Conservation (phyloP, 2,888 invertebrate genomes). For the Rhagonycha fulva region DNA sequence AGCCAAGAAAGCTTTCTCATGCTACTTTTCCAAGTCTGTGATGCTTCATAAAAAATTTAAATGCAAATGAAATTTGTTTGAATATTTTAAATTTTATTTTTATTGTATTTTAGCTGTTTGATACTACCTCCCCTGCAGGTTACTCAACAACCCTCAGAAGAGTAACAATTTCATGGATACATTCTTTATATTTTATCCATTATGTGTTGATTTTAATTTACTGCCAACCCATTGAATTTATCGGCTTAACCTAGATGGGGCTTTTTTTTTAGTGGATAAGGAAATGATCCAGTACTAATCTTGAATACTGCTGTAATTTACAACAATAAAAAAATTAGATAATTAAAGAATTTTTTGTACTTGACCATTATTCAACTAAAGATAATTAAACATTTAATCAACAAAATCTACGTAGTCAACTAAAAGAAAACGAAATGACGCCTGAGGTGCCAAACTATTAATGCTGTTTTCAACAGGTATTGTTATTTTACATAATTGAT, state of each 20-base stretch:
- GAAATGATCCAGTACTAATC: too few relatives aligned
- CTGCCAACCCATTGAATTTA: too few relatives aligned
- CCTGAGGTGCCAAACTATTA: neutral
- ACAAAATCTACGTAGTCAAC: neutral
- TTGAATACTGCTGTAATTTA: too few relatives aligned
- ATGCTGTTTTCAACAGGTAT: neutral
- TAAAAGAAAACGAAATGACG: neutral
- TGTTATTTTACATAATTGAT: neutral
- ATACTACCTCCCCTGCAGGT: neutral
- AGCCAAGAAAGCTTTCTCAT: too few relatives aligned
- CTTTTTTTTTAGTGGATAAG: neutral
- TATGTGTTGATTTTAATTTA: too few relatives aligned
- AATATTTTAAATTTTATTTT: neutral
- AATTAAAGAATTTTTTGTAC: neutral
- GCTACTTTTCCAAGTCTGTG: too few relatives aligned
- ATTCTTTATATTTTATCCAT: too few relatives aligned
- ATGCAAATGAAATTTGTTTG: neutral
- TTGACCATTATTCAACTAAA: neutral
- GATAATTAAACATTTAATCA: neutral
- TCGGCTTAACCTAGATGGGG: neutral
- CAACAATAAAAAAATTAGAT: neutral
- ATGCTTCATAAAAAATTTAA: too few relatives aligned
- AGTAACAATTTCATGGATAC: too few relatives aligned
- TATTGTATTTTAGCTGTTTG: neutral
- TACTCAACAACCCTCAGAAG: too few relatives aligned